phyloP scores from a whole-genome alignment of 2,888 invertebrate genomes.

The Xestia sexstrigata region DNA sequence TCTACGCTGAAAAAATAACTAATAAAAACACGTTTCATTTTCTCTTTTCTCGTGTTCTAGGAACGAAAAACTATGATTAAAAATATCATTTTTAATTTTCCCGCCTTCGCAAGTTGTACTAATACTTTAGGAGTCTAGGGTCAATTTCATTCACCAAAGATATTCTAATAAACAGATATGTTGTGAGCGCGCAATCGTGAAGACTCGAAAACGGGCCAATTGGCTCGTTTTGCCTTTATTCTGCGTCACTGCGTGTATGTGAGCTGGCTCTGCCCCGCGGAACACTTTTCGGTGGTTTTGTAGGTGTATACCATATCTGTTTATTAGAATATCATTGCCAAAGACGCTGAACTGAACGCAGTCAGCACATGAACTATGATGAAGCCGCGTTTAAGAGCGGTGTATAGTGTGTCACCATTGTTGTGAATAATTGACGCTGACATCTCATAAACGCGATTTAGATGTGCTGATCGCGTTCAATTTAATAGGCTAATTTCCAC shows the following conservation, averaged over 20 bases:
- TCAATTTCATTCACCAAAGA: background rate
- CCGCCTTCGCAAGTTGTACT: background rate
- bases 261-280: too few species aligned
- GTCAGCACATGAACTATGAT: too few species aligned
- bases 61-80: background rate
- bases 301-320: too few species aligned
- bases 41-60: background rate
- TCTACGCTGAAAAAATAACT: constrained; percentile 19
- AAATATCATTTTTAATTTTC: background rate
- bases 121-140: background rate
- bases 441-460: background rate
- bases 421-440: background rate
- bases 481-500: too few species aligned
- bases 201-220: too few species aligned
- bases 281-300: too few species aligned
- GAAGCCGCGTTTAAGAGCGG: background rate
- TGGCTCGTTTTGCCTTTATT: too few species aligned
- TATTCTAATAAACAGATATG: too few species aligned
- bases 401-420: background rate
- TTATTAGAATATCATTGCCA: too few species aligned
- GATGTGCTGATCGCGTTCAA: background rate
- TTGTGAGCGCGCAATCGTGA: too few species aligned
- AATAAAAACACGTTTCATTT: constrained; percentile 24
- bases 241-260: too few species aligned
- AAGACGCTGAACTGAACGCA: background rate